These are phyloP conservation scores for Phyto melanocephala DNA, from an alignment of 2,888 invertebrate species.

Conservation along the genomic window DNA sequence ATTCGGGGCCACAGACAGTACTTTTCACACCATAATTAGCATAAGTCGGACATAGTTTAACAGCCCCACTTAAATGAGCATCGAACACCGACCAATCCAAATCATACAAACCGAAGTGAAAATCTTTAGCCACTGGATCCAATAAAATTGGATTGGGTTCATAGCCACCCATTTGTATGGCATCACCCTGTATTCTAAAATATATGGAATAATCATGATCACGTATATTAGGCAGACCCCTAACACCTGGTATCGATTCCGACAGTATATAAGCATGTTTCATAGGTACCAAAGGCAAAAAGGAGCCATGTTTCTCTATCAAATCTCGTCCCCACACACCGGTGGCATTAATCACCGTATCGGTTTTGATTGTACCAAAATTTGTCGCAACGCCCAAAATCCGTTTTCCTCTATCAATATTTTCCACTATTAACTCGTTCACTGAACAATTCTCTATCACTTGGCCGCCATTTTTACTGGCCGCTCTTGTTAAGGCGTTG, in stretches of 20 bases:
- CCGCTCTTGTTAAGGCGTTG: conserved; percentile 86
- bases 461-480: conserved; percentile 85
- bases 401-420: conserved; percentile 80
- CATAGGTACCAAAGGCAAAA: conserved; percentile 89
- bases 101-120: conserved; percentile 91
- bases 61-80: conserved; percentile 85
- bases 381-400: conserved; percentile 88
- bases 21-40: conserved; percentile 88
- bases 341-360: conserved; percentile 86
- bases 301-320: conserved; percentile 77
- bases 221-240: conserved; percentile 88
- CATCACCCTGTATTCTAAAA: conserved; percentile 90
- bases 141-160: conserved; percentile 91
- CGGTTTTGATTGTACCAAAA: conserved; percentile 85
- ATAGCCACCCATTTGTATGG: conserved; percentile 92
- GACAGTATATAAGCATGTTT: conserved; percentile 93
- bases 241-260: conserved; percentile 86
- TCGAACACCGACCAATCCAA: conserved; percentile 92
- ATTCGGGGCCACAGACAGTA: conserved; percentile 93
- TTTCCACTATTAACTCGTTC: conserved; percentile 84
- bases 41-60: conserved; percentile 87
- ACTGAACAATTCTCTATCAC: conserved; percentile 88
- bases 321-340: conserved; percentile 90
- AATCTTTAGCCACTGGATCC: conserved; percentile 87
- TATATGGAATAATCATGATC: conserved; percentile 92